Conservation (phyloP, 2,797 vertebrate species). For the Limosa lapponica region DNA sequence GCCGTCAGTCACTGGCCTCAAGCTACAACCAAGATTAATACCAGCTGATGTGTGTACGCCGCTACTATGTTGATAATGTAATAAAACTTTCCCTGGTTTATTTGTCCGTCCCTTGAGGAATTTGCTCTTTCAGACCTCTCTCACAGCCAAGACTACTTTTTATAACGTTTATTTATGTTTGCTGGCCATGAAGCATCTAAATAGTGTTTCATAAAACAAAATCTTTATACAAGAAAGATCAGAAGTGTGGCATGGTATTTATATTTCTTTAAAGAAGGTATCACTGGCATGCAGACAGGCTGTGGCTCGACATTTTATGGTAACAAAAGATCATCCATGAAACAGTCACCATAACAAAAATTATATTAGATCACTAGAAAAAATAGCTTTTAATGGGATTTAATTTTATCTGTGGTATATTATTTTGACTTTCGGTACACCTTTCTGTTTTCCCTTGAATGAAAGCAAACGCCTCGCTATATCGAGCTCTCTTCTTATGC, state of each 20-base stretch:
- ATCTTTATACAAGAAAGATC: not conserved
- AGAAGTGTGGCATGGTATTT: not conserved
- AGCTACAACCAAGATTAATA: constrained; percentile 30
- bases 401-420: not conserved
- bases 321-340: not conserved
- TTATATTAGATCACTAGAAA: not conserved
- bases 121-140: not conserved
- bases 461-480: not conserved
- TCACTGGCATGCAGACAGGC: not conserved
- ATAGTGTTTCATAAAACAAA: constrained; percentile 16
- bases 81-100: constrained; percentile 22
- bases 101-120: constrained; percentile 16
- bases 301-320: not conserved
- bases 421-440: not conserved
- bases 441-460: not conserved
- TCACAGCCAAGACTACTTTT: constrained; percentile 13
- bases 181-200: not conserved
- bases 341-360: not conserved
- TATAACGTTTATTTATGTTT: constrained; percentile 15
- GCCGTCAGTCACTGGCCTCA: not conserved
- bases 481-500: not conserved
- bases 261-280: constrained; percentile 1
- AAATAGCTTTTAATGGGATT: not conserved
- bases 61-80: not conserved
- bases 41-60: not conserved